phyloP scores from a whole-genome alignment of 1,140 invertebrate species.

The Apocrypta bakeri region DNA sequence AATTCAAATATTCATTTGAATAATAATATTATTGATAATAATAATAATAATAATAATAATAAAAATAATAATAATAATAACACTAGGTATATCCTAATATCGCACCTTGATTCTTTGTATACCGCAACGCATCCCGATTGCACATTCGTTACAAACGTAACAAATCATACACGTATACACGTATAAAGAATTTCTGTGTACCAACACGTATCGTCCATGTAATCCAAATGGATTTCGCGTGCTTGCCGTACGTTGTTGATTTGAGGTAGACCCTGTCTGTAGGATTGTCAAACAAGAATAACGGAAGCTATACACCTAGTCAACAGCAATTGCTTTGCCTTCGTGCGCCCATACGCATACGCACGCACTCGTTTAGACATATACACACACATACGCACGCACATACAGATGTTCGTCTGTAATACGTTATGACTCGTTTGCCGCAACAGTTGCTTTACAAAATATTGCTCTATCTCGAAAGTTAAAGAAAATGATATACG shows the following conservation, averaged over 20 bases:
- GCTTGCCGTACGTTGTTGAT: slow-evolving; percentile 54
- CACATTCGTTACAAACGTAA: background rate
- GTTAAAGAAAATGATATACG: background rate
- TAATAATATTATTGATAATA: background rate
- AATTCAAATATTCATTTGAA: slow-evolving; percentile 23
- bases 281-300: slow-evolving; percentile 62
- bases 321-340: slow-evolving; percentile 45
- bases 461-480: slow-evolving; percentile 26
- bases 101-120: slow-evolving; percentile 37
- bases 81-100: slow-evolving; percentile 30
- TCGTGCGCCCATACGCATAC: background rate
- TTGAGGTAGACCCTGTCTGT: slow-evolving; percentile 66
- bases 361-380: background rate
- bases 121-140: too few species aligned
- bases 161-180: background rate
- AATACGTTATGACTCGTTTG: background rate
- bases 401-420: too few species aligned
- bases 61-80: background rate
- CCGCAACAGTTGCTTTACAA: slow-evolving; percentile 3
- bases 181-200: too few species aligned
- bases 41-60: background rate
- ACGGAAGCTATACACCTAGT: slow-evolving; percentile 61
- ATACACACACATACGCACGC: background rate
- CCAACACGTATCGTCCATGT: background rate
- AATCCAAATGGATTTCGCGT: slow-evolving; percentile 10